Base-by-base conservation (phyloP, 2,113 vertebrate species). In the Pseudopipra pipra region DNA sequence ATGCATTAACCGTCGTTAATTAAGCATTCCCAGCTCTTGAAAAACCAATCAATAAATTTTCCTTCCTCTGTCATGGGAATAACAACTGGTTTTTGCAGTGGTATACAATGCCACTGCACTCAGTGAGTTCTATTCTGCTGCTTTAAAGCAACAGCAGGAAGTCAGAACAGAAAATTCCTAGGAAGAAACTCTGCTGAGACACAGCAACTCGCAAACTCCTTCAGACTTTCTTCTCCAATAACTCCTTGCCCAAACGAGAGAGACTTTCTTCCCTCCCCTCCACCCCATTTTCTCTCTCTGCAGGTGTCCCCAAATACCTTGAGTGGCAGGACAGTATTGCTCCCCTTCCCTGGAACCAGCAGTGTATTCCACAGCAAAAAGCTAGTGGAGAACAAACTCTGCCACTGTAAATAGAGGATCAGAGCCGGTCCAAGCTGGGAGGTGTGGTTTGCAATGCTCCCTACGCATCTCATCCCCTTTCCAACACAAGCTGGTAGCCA, bases 381-480 rank as follows among this genome's bases (percentile, higher is more conserved):
- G 62, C 88, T 10, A 47, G n/a, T 3, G 0, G 58, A 41, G 90
- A 77, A 71, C 5, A 3, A 85, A n/a, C 85, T 30, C 78, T 0
- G 8, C 63, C 59, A 62, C 88, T 39, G 79, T 19, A 87, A 91
- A 90, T 2, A 80, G 55, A 91, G 62, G 7, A 59, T 55, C 75
- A 16, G 78, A 92, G 82, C 93, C 59, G 33, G 61, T 71, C 78
- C 93, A 19, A 37, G 63, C 82, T n/a, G 46, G 85, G 95, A 96
- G 94, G 94, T 89, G 94, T 92, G 93, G 93, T 94, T 68, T 94
- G 83, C 87, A 65, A 19, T 6, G 59, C 86, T 95, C 83, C 79
- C 65, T 25, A 24, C 11, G 6, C 68, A 86, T 84, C 90, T 49
- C 86, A 54, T 59, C 80, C 89, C 78, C 61, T 39, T 93, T 77